Percentiles rank a stretch among this genome's conserved stretches.
These are phyloP conservation scores for Margaritifera margaritifera DNA, from an alignment of 2,888 invertebrate species.

Conservation along the genomic window DNA sequence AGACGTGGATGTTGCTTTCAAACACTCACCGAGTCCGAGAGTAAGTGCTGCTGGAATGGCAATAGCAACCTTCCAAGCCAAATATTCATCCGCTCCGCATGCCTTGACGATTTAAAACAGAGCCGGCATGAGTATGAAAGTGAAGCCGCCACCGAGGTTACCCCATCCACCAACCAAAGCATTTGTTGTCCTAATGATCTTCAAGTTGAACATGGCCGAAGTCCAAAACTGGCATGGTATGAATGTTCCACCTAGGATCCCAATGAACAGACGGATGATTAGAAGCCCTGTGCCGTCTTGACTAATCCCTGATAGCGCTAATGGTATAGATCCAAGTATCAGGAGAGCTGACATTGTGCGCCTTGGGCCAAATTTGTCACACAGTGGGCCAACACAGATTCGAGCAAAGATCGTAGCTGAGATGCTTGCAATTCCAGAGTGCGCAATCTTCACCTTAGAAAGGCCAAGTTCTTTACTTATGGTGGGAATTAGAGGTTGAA, in stretches of 20 bases:
- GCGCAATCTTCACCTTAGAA: constrained; percentile 14
- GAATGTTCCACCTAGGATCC: constrained; percentile 26
- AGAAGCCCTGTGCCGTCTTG: constrained; percentile 14
- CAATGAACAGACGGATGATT: constrained; percentile 20
- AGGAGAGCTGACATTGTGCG: constrained; percentile 23
- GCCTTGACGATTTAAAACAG: constrained; percentile 16
- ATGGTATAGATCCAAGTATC: constrained; percentile 20
- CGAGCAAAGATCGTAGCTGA: constrained; percentile 26
- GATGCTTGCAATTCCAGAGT: constrained; percentile 15
- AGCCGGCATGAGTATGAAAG: constrained; percentile 9
- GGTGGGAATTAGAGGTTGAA: constrained; percentile 30
- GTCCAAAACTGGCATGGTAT: constrained; percentile 35
- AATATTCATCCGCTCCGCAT: constrained; percentile 10
- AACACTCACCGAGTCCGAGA: constrained; percentile 10
- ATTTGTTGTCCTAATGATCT: constrained; percentile 29
- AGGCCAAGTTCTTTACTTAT: constrained; percentile 24
- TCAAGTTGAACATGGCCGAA: constrained; percentile 24
- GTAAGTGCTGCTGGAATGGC: constrained; percentile 4
- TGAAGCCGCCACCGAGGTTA: constrained; percentile 14
- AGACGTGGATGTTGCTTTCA: too few species aligned
- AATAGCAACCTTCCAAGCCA: constrained; percentile 10
- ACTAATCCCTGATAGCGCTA: constrained; percentile 21
- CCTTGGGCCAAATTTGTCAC: constrained; percentile 27
- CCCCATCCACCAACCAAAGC: constrained; percentile 33
- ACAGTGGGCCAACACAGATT: constrained; percentile 23